Percentiles rank a stretch among this genome's conserved stretches.
These are phyloP conservation scores for Magallana angulata DNA, from an alignment of 1,140 invertebrate genomes.

Conservation along the genomic window DNA sequence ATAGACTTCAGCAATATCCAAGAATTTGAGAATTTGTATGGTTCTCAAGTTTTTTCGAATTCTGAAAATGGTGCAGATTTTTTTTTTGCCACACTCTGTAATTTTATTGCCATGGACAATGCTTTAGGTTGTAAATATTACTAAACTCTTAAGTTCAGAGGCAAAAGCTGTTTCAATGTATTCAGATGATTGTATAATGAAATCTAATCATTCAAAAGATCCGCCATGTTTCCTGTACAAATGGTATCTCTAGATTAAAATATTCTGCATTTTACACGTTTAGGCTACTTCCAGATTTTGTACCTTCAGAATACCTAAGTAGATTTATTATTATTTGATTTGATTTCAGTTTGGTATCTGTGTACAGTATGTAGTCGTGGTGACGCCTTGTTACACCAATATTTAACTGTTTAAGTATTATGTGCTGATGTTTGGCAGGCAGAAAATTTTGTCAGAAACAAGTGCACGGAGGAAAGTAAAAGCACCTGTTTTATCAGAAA, in stretches of 20 bases:
- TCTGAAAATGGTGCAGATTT: not conserved
- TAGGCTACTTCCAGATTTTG: conserved; percentile 8
- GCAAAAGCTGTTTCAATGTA: no score
- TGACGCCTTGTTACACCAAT: conserved; percentile 26
- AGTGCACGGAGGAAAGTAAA: not conserved
- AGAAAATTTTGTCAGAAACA: conserved; percentile 14
- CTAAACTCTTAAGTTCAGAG: no score
- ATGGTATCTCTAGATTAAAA: not conserved
- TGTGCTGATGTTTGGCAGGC: not conserved
- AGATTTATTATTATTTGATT: conserved; percentile 24
- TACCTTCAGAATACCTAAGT: not conserved
- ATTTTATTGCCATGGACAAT: conserved; percentile 24
- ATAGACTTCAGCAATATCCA: not conserved
- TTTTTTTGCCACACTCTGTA: not conserved
- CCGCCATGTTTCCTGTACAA: no score
- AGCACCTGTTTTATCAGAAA: no score
- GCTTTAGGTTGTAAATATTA: conserved; percentile 16
- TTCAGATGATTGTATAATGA: no score
- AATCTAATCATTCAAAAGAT: no score
- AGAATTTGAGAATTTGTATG: not conserved
- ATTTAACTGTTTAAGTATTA: conserved; percentile 13
- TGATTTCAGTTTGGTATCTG: conserved; percentile 13
- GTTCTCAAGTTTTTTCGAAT: not conserved
- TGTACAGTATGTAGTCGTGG: conserved; percentile 28
- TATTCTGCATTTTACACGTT: conserved; percentile 1